Percentiles rank a stretch among this genome's conserved stretches.
These are phyloP conservation scores for Crotophaga sulcirostris DNA, from an alignment of 2,113 vertebrate species.

Conservation along the genomic window DNA sequence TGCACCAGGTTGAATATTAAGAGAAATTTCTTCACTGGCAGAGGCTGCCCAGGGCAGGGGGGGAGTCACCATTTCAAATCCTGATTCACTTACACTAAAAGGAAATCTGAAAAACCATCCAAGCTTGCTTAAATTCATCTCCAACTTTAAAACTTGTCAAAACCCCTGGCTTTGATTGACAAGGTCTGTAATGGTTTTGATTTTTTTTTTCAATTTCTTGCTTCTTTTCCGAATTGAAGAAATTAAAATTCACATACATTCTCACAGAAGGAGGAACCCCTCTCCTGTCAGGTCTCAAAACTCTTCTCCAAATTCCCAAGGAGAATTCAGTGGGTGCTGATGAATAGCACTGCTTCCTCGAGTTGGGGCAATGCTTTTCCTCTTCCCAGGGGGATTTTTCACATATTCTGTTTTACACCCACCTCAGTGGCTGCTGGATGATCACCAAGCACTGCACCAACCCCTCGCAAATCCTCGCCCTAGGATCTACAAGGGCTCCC, in stretches of 20 bases:
- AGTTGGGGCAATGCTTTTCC: not conserved
- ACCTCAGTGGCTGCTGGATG: not conserved
- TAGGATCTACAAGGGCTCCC: not conserved
- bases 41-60: too few species aligned
- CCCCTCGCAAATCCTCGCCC: not conserved
- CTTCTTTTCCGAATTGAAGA: not conserved
- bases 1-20: too few species aligned
- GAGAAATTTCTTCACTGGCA: too few species aligned
- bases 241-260: not conserved
- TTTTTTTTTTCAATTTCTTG: not conserved
- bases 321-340: not conserved
- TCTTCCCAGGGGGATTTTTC: not conserved
- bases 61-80: not conserved
- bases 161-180: not conserved
- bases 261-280: not conserved
- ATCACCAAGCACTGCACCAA: not conserved
- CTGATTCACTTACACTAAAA: conserved; percentile 52
- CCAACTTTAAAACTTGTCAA: not conserved
- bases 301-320: not conserved
- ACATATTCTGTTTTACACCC: not conserved
- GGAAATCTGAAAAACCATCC: not conserved
- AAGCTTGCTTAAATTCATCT: not conserved
- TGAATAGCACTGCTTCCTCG: not conserved
- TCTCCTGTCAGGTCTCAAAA: not conserved
- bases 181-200: not conserved